Evolutionary conservation across 64 coral and sea anemone species (phyloP).

Genomic region (Pocillopora damicornis): DNA sequence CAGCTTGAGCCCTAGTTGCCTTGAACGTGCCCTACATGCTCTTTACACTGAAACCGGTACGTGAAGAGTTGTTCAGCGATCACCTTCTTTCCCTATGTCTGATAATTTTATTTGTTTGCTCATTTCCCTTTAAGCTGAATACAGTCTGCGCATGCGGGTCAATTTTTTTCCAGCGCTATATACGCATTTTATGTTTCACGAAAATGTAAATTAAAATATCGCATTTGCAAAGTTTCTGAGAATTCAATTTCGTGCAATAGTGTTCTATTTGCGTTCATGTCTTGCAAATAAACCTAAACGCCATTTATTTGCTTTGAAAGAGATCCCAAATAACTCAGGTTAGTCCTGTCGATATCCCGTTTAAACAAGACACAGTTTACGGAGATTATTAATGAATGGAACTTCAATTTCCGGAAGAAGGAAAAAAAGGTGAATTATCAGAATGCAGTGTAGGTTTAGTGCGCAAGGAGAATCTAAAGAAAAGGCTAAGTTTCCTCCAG

Average conservation of each 20-base stretch:
- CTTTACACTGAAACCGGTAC: not conserved
- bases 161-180: not conserved
- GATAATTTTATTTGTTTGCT: constrained; percentile 8
- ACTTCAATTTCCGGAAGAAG: constrained; percentile 24
- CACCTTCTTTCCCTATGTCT: not conserved
- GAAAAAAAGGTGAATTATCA: not conserved
- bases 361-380: not conserved
- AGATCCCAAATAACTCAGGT: not conserved
- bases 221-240: not conserved
- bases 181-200: not conserved
- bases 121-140: constrained; percentile 10
- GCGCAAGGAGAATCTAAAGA: not conserved
- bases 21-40: not conserved
- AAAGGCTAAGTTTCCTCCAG: not conserved
- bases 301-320: not conserved
- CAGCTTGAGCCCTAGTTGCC: not conserved
- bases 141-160: not conserved
- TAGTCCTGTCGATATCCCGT: not conserved
- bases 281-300: not conserved
- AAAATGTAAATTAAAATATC: not conserved
- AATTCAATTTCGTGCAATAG: constrained; percentile 21
- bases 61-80: not conserved
- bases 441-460: not conserved
- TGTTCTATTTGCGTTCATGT: not conserved
- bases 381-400: constrained; percentile 3